phyloP scores from a whole-genome alignment of 2,888 invertebrate species.

The Theretra japonica region DNA sequence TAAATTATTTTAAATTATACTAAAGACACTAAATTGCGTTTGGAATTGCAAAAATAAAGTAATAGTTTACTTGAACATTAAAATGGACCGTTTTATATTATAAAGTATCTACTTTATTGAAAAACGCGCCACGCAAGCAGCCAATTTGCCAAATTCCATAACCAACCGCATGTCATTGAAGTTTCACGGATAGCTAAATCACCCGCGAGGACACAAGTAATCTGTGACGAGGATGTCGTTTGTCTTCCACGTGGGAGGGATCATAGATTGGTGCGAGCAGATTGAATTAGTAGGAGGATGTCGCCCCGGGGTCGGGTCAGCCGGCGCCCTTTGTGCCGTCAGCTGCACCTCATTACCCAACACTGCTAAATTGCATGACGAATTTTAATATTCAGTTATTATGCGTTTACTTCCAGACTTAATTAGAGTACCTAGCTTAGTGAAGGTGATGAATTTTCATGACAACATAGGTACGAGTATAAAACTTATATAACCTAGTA shows the following conservation, averaged over 20 bases:
- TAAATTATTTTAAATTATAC: too few relatives aligned
- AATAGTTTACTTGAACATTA: too few relatives aligned
- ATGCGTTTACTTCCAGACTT: not conserved
- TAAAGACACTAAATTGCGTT: too few relatives aligned
- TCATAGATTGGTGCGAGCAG: constrained; percentile 56
- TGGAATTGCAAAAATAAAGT: too few relatives aligned
- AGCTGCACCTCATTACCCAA: constrained; percentile 58
- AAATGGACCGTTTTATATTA: too few relatives aligned
- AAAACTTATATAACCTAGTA: too few relatives aligned
- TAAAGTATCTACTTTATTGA: too few relatives aligned
- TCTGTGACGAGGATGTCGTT: constrained; percentile 47
- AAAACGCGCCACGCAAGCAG: too few relatives aligned
- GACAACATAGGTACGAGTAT: too few relatives aligned
- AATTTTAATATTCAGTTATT: not conserved
- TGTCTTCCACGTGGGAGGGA: constrained; percentile 43
- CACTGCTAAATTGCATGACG: constrained; percentile 46
- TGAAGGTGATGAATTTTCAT: too few relatives aligned
- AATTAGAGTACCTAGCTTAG: too few relatives aligned
- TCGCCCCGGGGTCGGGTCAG: constrained; percentile 50
- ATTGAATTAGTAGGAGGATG: constrained; percentile 76
- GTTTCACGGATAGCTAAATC: constrained; percentile 3
- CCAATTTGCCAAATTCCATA: not conserved
- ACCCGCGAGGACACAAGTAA: constrained; percentile 27
- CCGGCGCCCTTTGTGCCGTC: constrained; percentile 61
- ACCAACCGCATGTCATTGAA: not conserved